Base-by-base conservation (phyloP, 2,888 invertebrate genomes). In the Theodoxus fluviatilis region DNA sequence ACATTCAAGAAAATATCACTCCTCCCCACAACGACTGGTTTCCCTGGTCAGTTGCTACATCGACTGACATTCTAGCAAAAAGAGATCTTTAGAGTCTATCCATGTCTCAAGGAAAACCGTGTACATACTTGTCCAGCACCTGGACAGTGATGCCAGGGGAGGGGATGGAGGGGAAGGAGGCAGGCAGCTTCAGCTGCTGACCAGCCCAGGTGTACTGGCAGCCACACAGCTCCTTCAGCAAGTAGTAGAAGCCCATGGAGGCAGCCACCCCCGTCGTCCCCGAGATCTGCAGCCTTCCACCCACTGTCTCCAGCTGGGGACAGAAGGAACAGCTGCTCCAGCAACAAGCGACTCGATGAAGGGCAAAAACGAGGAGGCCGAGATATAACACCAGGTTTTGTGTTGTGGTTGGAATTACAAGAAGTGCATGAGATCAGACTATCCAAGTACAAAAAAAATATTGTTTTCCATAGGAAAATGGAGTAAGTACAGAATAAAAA, bases 181-280 rank as follows among this genome's bases (percentile, higher is more conserved):
- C 47, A 1, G 87, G 86, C 3, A 88, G 74, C 59, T 78, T 75
- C 12, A 88, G 76, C 75, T 92, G 92, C 67, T 90, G 87, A 0
- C 92, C 92, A 80, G 94, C 93, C 97, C 97, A 98, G 0, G 94
- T 93, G 43, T 96, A 89, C 80, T 95, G 96, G 79, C 91, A 91
- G 74, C 92, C 90, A 85, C 94, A 93, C 81, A 91, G 92, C 80
- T 93, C 91, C 86, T 95, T 95, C 49, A 97, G 87, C 84, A 94
- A 97, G 85, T 94, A 91, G 84, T 96, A 91, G 81, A 96, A 92
- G 0, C 94, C 97, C 91, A 93, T 93, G 0, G 94, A 90, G 0
- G 92, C 94, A 0, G 93, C 92, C 0, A 95, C 93, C 0, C 95
- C 96, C 22, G 92, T 91, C 37, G 91, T 92, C 9, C 80, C 85